Base-by-base conservation (phyloP, 2,113 vertebrate genomes). In the Colaptes auratus region DNA sequence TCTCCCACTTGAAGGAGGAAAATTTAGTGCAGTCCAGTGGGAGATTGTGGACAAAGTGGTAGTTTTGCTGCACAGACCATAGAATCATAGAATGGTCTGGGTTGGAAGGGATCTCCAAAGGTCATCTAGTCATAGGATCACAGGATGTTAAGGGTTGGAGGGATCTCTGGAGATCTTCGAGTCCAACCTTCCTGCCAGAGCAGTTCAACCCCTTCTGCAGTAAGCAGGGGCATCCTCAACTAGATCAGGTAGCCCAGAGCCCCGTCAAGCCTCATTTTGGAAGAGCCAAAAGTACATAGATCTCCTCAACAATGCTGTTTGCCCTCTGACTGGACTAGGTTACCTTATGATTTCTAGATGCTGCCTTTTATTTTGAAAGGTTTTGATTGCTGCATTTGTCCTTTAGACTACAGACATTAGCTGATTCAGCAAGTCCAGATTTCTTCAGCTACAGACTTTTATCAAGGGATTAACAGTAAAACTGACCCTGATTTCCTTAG, bases 371-470 rank as follows among this genome's bases (percentile, higher is more conserved):
- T 24, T 94, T 77, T 56, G 78, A 77, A 92, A 85, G 60, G 16
- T 31, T 96, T 87, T 79, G 71, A 56, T 66, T 79, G 74, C 85
- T 85, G 52, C 11, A 6, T 74, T 77, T 89, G 61, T 64, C 58
- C 76, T 95, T 92, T 81, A 85, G 80, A 75, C 84, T 88, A 91
- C n/a, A 90, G 72, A 59, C 19, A 24, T 30, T 60, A 59, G 48
- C 76, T 85, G 76, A 80, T 67, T 86, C 76, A 92, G 88, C 89
- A 90, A 71, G 73, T 31, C 65, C 80, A 55, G 50, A 50, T 77
- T 81, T 92, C 73, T 90, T 91, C 56, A 91, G 64, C 78, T 55
- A 12, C 1, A 11, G 75, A 60, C 81, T 89, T 90, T 39, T 71
- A 53, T 87, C 59, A 59, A 65, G 64, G 79, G 81, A 63, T 81